Base-by-base conservation (phyloP, 1,140 invertebrate species). In the Zaprionus davidi region DNA sequence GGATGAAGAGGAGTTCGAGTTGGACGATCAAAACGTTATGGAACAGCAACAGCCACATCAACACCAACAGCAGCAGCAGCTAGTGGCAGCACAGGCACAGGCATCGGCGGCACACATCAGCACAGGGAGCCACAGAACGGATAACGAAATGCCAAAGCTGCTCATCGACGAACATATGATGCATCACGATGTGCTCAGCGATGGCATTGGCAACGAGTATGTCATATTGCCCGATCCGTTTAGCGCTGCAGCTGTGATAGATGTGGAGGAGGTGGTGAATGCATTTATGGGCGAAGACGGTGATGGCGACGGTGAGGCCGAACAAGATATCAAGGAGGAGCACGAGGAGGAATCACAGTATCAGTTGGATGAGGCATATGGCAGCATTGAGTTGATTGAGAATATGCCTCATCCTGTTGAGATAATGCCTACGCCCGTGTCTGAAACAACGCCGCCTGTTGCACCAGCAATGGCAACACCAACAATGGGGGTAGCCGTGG, bases 211-310 rank as follows among this genome's bases (percentile, higher is more conserved):
- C 31, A 90, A 90, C 55, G 88, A 91, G 55, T 91, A 91, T 65
- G 88, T 91, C 15, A 91, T 91, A 57, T 74, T 91, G 24, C 88
- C 88, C 5, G 88, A 91, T 79, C 88, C 88, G 5, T 91, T 91
- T 20, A 91, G 79, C 28, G 82, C 79, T 7, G 71, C 81, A 0
- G 82, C 90, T 2, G 88, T 88, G 1, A 90, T 81, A 2, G 84
- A 88, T 51, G 88, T 91, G 12, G 86, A 90, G 53, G 88, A 91
- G 70, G 88, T 91, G 31, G 83, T 91, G 1, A 91, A 83, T 53
- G 88, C 88, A 62, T 83, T 79, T 81, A 82, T 91, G 78, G 72
- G 62, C 31, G 84, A 91, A 59, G 55, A 71, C 1, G 65, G 34
- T n/a, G 64, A 55, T 7, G 71, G 51, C 22, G 49, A 56, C 6